phyloP scores from a whole-genome alignment of 2,113 vertebrate species.

The Rhombomys opimus region DNA sequence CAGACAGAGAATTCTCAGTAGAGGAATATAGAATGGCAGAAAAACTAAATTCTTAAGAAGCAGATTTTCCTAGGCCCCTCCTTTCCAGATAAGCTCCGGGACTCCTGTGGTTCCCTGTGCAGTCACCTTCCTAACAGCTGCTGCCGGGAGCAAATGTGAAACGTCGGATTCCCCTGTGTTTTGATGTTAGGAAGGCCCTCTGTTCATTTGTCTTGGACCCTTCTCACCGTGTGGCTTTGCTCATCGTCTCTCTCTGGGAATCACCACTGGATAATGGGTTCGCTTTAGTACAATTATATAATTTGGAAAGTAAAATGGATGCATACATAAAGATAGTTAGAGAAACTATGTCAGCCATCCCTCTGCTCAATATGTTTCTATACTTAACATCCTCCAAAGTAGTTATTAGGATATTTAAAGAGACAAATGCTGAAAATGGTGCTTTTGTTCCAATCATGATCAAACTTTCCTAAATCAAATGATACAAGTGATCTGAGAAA shows the following conservation, averaged over 20 bases:
- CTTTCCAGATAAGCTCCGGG: not conserved
- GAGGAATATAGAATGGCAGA: too few relatives aligned
- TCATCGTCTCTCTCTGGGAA: not conserved
- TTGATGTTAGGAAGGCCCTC: not conserved
- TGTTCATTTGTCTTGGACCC: not conserved
- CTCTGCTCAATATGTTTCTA: not conserved
- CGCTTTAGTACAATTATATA: not conserved
- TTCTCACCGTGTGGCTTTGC: not conserved
- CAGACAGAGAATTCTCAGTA: too few relatives aligned
- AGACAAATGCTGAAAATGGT: not conserved
- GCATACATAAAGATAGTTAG: not conserved
- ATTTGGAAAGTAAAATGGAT: slow-evolving; percentile 39
- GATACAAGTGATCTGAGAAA: not conserved
- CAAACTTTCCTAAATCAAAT: slow-evolving; percentile 19
- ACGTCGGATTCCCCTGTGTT: not conserved
- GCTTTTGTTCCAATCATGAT: not conserved
- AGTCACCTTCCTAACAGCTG: not conserved
- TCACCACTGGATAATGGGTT: not conserved
- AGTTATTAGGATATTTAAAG: not conserved
- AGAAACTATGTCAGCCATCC: not conserved
- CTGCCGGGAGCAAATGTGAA: not conserved
- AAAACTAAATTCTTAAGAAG: not conserved
- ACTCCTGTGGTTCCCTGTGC: not conserved
- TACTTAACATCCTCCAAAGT: not conserved
- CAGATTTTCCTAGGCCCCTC: not conserved